Percentiles rank a stretch among this genome's conserved stretches.
Evolutionary conservation across 2,888 invertebrate genomes (phyloP).

Genomic region (Tachina grossa): DNA sequence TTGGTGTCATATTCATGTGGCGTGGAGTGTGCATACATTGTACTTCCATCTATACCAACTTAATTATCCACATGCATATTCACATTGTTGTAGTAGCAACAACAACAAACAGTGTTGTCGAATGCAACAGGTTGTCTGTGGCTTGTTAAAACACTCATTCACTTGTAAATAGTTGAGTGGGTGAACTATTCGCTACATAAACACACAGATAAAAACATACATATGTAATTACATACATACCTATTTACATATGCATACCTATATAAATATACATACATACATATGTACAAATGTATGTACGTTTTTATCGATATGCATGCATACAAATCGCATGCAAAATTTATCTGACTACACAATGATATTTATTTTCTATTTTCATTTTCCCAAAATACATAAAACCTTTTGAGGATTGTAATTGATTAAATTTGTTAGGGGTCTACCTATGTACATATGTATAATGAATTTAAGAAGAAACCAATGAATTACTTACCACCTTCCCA

Average conservation of each 20-base stretch:
- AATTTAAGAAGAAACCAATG: neutral
- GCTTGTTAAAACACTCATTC: constrained; percentile 27
- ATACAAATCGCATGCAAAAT: no score
- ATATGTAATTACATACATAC: no score
- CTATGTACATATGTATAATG: no score
- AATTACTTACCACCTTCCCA: constrained; percentile 3
- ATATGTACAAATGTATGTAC: no score
- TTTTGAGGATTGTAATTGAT: constrained; percentile 29
- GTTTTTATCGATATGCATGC: no score
- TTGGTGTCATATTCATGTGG: no score
- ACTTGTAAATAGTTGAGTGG: constrained; percentile 38
- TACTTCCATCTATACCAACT: neutral
- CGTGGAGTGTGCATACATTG: no score
- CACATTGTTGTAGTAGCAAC: neutral
- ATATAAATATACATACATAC: no score
- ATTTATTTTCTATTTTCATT: neutral
- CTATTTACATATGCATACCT: no score
- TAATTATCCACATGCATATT: constrained; percentile 39
- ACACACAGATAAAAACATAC: neutral
- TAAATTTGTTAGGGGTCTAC: constrained; percentile 13
- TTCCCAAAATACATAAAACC: neutral
- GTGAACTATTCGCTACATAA: constrained; percentile 28
- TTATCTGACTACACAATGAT: no score
- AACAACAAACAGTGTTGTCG: neutral
- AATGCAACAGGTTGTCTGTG: constrained; percentile 58